Conservation (phyloP, 1,140 invertebrate genomes). For the Drosophila albomicans region DNA sequence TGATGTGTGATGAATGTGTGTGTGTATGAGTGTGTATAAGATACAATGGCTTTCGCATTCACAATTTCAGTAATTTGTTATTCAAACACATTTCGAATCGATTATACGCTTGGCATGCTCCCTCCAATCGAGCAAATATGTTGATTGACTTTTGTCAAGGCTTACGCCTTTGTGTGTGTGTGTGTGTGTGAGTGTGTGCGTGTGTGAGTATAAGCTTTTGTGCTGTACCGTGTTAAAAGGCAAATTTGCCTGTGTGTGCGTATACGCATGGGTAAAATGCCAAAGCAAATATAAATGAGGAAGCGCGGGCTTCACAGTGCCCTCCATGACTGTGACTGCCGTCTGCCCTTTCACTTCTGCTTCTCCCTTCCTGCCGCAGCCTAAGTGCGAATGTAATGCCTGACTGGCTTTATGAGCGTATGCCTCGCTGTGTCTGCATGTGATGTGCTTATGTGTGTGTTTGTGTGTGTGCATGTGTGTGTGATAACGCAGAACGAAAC, state of each 20-base stretch:
- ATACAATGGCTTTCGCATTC: constrained; percentile 72
- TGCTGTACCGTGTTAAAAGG: constrained; percentile 34
- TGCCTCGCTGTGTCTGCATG: constrained; percentile 7
- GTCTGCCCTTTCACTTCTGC: constrained; percentile 41
- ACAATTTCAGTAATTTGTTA: constrained; percentile 81
- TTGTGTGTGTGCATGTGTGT: constrained; percentile 24
- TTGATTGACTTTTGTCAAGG: constrained; percentile 82
- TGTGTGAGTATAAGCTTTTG: constrained; percentile 31
- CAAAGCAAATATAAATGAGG: constrained; percentile 79
- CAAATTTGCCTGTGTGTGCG: constrained; percentile 32
- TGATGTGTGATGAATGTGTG: neutral
- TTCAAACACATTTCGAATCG: constrained; percentile 82
- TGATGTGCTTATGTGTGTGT: constrained; percentile 13
- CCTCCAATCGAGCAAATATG: constrained; percentile 79
- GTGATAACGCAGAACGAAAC: constrained; percentile 57
- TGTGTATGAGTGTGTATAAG: constrained; percentile 22
- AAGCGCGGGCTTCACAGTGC: constrained; percentile 44
- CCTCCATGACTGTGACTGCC: neutral
- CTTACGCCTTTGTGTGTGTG: constrained; percentile 38
- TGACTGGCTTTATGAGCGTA: constrained; percentile 54
- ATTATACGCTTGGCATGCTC: constrained; percentile 79
- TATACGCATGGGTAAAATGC: constrained; percentile 53
- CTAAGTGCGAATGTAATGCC: constrained; percentile 34
- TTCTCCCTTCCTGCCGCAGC: neutral
- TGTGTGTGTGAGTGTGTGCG: constrained; percentile 18